These are phyloP conservation scores for Meandrusa payeni DNA, from an alignment of 2,888 invertebrate species.

Conservation along the genomic window DNA sequence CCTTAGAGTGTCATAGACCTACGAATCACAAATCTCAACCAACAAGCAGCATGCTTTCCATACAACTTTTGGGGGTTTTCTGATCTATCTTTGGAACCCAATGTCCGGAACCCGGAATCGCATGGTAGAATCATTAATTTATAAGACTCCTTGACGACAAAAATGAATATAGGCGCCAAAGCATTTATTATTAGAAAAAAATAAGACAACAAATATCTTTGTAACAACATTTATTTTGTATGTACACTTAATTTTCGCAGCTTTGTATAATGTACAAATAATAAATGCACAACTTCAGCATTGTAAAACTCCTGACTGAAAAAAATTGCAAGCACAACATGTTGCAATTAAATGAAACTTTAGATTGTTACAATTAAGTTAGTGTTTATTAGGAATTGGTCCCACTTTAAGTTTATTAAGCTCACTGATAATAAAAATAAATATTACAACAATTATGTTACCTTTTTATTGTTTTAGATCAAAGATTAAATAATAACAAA, in stretches of 20 bases:
- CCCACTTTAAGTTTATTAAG: conserved; percentile 57
- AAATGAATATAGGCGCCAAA: too few species aligned
- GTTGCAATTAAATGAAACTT: conserved; percentile 27
- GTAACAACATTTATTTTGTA: conserved; percentile 77
- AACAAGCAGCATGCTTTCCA: too few species aligned
- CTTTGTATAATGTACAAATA: conserved; percentile 76
- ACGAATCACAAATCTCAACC: too few species aligned
- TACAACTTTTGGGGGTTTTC: too few species aligned
- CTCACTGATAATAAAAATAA: conserved; percentile 31
- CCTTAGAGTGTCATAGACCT: too few species aligned
- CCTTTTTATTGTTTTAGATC: neutral
- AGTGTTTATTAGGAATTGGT: conserved; percentile 60
- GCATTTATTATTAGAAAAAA: too few species aligned
- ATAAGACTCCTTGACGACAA: too few species aligned
- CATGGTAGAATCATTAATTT: too few species aligned
- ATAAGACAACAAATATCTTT: conserved; percentile 30
- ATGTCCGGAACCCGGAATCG: too few species aligned
- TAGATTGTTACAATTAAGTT: conserved; percentile 40
- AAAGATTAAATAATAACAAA: conserved; percentile 1
- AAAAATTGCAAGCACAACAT: conserved; percentile 54
- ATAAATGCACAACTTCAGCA: conserved; percentile 81
- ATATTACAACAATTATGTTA: conserved; percentile 4
- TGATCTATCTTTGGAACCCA: too few species aligned
- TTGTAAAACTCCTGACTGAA: conserved; percentile 55
- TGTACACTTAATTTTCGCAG: conserved; percentile 70